phyloP scores from a whole-genome alignment of 2,888 invertebrate genomes.

The Cephalotes varians region DNA sequence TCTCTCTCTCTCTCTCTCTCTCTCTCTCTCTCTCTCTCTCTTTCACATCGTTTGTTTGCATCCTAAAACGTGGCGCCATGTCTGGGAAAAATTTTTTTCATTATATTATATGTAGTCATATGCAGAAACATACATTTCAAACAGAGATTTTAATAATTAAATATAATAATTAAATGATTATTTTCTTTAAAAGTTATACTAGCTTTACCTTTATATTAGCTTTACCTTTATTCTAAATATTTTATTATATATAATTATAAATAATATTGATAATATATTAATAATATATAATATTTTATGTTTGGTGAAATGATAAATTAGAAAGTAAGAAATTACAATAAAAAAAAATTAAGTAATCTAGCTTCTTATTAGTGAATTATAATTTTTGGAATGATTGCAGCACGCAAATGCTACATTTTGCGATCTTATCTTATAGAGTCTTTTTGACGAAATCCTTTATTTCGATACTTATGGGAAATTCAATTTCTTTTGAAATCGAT shows the following conservation, averaged over 20 bases:
- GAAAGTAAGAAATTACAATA: too few species aligned
- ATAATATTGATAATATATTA: too few species aligned
- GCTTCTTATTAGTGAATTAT: too few species aligned
- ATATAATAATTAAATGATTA: too few species aligned
- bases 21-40: constrained; percentile 33
- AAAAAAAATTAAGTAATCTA: neutral
- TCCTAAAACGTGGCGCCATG: constrained; percentile 35
- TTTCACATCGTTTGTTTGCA: constrained; percentile 56
- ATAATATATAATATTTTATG: neutral
- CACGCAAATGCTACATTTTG: neutral
- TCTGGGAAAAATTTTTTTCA: neutral
- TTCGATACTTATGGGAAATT: neutral
- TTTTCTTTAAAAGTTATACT: too few species aligned
- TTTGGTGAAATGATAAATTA: neutral
- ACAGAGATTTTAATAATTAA: neutral
- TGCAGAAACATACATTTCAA: neutral
- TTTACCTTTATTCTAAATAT: too few species aligned
- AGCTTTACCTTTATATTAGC: too few species aligned
- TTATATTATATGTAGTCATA: neutral
- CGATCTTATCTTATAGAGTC: neutral
- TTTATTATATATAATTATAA: too few species aligned
- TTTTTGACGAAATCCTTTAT: neutral
- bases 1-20: constrained; percentile 16
- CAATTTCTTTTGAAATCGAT: neutral
- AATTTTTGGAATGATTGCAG: neutral